A percentile compares a stretch with the other conserved stretches of the same genome.
Evolutionary conservation across 2,888 invertebrate species (phyloP).

Genomic region (Nasonia oneida): DNA sequence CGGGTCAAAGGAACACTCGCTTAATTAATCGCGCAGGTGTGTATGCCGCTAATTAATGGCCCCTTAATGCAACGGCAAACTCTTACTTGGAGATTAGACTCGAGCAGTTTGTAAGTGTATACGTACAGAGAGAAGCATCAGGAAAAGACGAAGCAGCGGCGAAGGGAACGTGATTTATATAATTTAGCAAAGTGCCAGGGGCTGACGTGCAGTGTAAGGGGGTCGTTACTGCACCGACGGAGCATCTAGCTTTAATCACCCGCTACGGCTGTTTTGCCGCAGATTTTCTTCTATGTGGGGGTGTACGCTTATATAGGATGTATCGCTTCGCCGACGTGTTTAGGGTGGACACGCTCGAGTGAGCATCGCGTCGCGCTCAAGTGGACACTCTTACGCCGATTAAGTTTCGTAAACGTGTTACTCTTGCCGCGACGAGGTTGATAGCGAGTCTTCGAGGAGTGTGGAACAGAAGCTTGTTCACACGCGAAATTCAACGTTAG

Average conservation of each 20-base stretch:
- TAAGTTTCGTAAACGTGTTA: conserved; percentile 3
- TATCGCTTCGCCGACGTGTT: neutral
- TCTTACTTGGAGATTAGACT: neutral
- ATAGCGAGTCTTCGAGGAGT: too few relatives aligned
- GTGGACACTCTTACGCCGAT: conserved; percentile 39
- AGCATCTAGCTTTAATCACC: neutral
- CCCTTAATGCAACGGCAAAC: conserved; percentile 44
- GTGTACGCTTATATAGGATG: neutral
- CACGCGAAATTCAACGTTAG: neutral
- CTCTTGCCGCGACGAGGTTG: too few relatives aligned
- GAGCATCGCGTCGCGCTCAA: conserved; percentile 20
- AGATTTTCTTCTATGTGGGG: neutral
- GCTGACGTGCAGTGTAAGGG: conserved; percentile 59
- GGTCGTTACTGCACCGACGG: conserved; percentile 64
- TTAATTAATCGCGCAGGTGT: conserved; percentile 57
- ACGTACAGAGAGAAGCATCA: neutral
- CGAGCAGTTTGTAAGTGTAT: neutral
- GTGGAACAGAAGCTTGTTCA: too few relatives aligned
- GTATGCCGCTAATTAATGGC: conserved; percentile 56
- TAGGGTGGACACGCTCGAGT: neutral
- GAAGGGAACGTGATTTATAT: conserved; percentile 75
- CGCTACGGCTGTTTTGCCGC: neutral
- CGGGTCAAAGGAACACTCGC: conserved; percentile 57
- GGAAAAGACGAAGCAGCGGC: neutral
- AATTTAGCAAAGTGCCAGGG: conserved; percentile 76